phyloP scores from a whole-genome alignment of 2,113 vertebrate species.

The Colistium nudipinnis region DNA sequence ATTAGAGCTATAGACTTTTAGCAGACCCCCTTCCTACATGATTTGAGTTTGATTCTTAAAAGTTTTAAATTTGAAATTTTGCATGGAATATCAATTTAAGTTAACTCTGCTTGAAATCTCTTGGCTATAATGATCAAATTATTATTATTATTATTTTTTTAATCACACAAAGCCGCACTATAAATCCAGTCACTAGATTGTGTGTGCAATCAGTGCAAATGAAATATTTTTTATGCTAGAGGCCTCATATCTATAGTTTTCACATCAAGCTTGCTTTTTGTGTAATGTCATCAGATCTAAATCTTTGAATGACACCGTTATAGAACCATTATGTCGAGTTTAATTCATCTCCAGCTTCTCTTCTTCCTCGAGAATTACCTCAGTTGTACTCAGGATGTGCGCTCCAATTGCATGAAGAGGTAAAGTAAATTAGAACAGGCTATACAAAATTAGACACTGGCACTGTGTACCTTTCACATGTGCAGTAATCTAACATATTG shows the following conservation, averaged over 20 bases:
- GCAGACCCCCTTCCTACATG: neutral
- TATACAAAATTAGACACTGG: slow-evolving; percentile 18
- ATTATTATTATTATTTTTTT: slow-evolving; percentile 16
- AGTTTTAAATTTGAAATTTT: neutral
- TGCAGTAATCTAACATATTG: slow-evolving; percentile 25
- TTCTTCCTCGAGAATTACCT: slow-evolving; percentile 42
- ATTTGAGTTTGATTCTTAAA: slow-evolving; percentile 4
- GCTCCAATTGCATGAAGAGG: slow-evolving; percentile 46
- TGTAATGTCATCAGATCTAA: no score
- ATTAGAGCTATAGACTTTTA: neutral
- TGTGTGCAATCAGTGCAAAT: neutral
- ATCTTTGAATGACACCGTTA: no score
- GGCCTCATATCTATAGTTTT: neutral
- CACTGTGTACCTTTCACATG: slow-evolving; percentile 4
- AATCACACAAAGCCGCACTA: slow-evolving; percentile 48
- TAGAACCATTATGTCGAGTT: no score
- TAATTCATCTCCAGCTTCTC: slow-evolving; percentile 25
- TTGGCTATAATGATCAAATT: slow-evolving; percentile 6
- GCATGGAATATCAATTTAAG: neutral
- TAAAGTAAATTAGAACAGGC: slow-evolving; percentile 2
- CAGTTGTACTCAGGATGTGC: slow-evolving; percentile 64
- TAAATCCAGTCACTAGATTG: slow-evolving; percentile 26
- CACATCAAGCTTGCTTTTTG: neutral
- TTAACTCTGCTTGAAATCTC: slow-evolving; percentile 13
- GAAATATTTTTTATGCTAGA: neutral